phyloP scores from a whole-genome alignment of 1,140 invertebrate genomes.

The Brachionus sp. region DNA sequence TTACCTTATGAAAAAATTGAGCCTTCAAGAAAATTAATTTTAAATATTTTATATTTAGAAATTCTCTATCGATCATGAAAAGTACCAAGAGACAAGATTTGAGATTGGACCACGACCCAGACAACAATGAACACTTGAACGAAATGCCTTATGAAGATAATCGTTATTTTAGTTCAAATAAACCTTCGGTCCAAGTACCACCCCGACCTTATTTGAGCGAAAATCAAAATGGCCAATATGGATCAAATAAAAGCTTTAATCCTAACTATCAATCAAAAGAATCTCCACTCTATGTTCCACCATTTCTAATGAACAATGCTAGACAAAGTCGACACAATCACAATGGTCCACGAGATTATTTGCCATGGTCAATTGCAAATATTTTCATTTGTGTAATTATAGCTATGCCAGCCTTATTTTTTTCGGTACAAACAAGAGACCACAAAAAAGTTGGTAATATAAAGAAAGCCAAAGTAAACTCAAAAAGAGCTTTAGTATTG shows the following conservation, averaged over 20 bases:
- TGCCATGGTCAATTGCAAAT: constrained; percentile 42
- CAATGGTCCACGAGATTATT: constrained; percentile 29
- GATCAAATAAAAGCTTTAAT: constrained; percentile 19
- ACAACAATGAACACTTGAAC: constrained; percentile 7
- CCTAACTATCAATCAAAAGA: constrained; percentile 18
- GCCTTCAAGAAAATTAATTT: background rate
- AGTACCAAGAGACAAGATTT: constrained; percentile 4
- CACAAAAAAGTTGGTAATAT: constrained; percentile 27
- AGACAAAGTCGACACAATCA: constrained; percentile 12
- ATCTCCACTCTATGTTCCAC: constrained; percentile 36
- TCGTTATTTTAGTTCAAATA: constrained; percentile 11
- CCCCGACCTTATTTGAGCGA: background rate
- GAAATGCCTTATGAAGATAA: constrained; percentile 26
- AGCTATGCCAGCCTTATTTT: constrained; percentile 40
- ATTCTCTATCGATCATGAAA: background rate
- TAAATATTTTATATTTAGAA: background rate
- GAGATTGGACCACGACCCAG: constrained; percentile 1
- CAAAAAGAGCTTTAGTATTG: constrained; percentile 11
- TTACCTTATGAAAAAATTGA: background rate
- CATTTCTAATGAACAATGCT: constrained; percentile 32
- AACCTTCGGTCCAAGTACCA: background rate
- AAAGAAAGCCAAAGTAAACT: constrained; percentile 33
- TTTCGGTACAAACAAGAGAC: constrained; percentile 44
- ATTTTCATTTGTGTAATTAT: constrained; percentile 42
- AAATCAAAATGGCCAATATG: constrained; percentile 15